Conservation (phyloP, 2,797 vertebrate genomes). For the Sebastes melanostomus region DNA sequence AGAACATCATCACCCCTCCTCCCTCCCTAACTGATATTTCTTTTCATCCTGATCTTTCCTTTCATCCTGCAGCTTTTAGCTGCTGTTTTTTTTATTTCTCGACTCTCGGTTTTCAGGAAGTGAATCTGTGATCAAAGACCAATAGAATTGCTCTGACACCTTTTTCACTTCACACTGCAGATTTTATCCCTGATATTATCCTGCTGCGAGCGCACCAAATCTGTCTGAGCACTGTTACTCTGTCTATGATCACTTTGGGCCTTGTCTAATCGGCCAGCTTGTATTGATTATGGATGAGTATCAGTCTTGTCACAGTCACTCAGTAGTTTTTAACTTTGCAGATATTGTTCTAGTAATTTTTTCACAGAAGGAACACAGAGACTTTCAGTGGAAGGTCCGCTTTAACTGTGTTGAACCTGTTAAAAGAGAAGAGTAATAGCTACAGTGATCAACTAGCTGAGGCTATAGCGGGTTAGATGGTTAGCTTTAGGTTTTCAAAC, state of each 20-base stretch:
- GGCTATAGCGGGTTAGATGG: background rate
- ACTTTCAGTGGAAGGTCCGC: no score
- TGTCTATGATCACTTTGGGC: slow-evolving; percentile 10
- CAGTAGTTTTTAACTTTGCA: background rate
- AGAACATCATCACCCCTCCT: background rate
- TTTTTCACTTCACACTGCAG: slow-evolving; percentile 24
- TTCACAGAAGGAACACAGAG: background rate
- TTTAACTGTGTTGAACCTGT: background rate
- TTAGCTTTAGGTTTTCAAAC: background rate
- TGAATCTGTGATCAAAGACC: slow-evolving; percentile 55
- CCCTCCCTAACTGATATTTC: slow-evolving; percentile 1
- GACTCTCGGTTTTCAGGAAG: slow-evolving; percentile 36
- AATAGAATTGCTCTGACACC: slow-evolving; percentile 32
- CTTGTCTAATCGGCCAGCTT: background rate
- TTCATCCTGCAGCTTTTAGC: slow-evolving; percentile 41
- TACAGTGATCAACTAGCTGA: background rate
- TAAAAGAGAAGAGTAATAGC: background rate
- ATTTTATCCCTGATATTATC: slow-evolving; percentile 32
- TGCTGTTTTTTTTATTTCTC: slow-evolving; percentile 29
- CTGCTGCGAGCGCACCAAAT: background rate
- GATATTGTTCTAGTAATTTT: background rate
- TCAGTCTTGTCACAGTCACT: background rate
- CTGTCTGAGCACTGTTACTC: background rate
- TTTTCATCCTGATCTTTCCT: slow-evolving; percentile 36
- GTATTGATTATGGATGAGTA: slow-evolving; percentile 31